These are phyloP conservation scores for Chroicocephalus ridibundus DNA, from an alignment of 2,113 vertebrate species.

Conservation along the genomic window DNA sequence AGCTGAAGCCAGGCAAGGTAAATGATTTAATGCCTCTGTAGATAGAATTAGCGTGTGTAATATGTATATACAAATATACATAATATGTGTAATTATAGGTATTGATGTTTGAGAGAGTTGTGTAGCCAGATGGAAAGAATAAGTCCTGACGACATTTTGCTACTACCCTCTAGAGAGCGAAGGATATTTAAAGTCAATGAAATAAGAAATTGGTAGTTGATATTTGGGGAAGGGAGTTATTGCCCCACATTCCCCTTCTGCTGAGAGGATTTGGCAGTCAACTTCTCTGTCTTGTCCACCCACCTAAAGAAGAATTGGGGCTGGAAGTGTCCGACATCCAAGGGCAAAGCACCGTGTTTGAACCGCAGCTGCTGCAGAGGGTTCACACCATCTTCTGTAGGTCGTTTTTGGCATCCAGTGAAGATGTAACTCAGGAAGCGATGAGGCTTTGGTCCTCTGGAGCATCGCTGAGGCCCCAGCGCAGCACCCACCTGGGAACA, in stretches of 20 bases:
- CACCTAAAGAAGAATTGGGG: neutral
- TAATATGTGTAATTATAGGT: slow-evolving; percentile 17
- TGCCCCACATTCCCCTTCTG: neutral
- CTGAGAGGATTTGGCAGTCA: neutral
- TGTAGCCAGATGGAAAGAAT: neutral
- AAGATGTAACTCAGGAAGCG: rapidly evolving
- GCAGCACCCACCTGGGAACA: neutral
- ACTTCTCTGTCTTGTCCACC: neutral
- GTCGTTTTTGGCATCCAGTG: neutral
- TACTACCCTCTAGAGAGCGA: neutral
- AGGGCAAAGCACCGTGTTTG: neutral
- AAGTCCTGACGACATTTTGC: neutral
- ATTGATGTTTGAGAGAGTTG: neutral
- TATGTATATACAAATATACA: neutral
- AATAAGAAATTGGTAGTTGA: neutral
- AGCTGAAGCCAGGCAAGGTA: neutral
- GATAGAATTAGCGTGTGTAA: slow-evolving; percentile 13
- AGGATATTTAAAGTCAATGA: neutral
- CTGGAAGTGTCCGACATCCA: neutral
- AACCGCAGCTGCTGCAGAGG: neutral
- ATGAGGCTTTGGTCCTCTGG: neutral
- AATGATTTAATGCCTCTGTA: neutral
- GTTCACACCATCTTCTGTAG: neutral
- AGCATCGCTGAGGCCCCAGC: neutral
- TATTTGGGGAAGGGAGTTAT: neutral